These are phyloP conservation scores for Pogonocherus hispidulus DNA, from an alignment of 2,888 invertebrate species.

Conservation along the genomic window DNA sequence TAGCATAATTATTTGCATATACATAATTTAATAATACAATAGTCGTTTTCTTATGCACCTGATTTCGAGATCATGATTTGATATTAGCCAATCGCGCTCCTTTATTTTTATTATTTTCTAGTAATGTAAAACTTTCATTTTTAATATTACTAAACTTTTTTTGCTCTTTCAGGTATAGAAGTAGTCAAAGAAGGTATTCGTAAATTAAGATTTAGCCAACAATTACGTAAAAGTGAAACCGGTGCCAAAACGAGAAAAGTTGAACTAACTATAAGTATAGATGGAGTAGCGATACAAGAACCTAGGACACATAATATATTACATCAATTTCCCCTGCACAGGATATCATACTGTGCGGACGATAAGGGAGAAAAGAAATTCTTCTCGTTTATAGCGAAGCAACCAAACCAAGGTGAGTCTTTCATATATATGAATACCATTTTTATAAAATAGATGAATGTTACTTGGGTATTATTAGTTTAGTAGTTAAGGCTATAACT, in stretches of 20 bases:
- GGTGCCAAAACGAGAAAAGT: conserved; percentile 92
- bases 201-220: conserved; percentile 94
- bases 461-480: conserved; percentile 14
- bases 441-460: neutral
- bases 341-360: conserved; percentile 99
- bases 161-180: conserved; percentile 81
- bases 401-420: conserved; percentile 67
- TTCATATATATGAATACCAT: neutral
- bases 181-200: conserved; percentile 98
- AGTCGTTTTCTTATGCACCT: too few species aligned
- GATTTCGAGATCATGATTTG: too few species aligned
- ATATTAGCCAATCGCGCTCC: too few species aligned
- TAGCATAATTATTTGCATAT: too few species aligned
- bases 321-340: conserved; percentile 95
- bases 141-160: too few species aligned
- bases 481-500: conserved; percentile 18
- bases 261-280: conserved; percentile 96
- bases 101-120: too few species aligned
- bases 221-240: conserved; percentile 90
- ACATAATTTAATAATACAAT: too few species aligned
- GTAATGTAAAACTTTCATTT: too few species aligned
- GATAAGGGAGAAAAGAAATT: conserved; percentile 98
- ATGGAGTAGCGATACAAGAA: conserved; percentile 93
- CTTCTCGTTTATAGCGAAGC: conserved; percentile 95
- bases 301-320: conserved; percentile 84